Percentiles rank a stretch among this genome's conserved stretches.
Conservation (phyloP, 2,113 vertebrate genomes). For the Arizona elegans region DNA sequence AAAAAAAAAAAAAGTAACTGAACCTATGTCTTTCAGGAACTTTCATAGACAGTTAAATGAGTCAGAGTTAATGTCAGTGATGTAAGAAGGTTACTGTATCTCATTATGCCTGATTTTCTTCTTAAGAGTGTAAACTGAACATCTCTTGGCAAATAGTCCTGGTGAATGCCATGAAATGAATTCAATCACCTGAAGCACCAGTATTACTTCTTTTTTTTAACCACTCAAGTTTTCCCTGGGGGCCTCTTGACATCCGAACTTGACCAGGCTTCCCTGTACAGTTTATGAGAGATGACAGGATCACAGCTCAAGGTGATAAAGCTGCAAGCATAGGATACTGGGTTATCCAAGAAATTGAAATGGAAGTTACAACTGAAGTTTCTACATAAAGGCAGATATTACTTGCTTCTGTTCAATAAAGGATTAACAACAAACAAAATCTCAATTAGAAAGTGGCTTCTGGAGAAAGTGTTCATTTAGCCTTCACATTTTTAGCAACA, state of each 20-base stretch:
- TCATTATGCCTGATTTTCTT: neutral
- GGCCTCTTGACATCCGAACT: neutral
- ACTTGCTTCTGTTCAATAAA: neutral
- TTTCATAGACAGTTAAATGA: neutral
- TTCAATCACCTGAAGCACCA: neutral
- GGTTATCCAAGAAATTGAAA: slow-evolving; percentile 9
- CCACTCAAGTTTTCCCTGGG: neutral
- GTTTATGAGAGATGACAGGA: slow-evolving; percentile 18
- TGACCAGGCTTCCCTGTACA: neutral
- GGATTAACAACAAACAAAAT: neutral
- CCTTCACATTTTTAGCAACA: neutral
- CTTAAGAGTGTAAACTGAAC: neutral
- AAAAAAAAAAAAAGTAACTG: neutral
- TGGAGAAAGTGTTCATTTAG: neutral
- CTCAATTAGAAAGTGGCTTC: neutral
- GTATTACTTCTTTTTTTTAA: neutral
- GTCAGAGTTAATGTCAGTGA: neutral
- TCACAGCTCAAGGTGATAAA: neutral
- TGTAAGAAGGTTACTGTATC: neutral
- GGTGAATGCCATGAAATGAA: neutral
- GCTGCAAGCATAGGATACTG: neutral
- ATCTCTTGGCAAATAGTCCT: neutral
- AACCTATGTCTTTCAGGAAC: neutral
- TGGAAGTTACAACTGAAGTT: slow-evolving; percentile 1
- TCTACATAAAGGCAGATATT: neutral